Base-by-base conservation (phyloP, 2,888 invertebrate species). In the Hyles lineata region DNA sequence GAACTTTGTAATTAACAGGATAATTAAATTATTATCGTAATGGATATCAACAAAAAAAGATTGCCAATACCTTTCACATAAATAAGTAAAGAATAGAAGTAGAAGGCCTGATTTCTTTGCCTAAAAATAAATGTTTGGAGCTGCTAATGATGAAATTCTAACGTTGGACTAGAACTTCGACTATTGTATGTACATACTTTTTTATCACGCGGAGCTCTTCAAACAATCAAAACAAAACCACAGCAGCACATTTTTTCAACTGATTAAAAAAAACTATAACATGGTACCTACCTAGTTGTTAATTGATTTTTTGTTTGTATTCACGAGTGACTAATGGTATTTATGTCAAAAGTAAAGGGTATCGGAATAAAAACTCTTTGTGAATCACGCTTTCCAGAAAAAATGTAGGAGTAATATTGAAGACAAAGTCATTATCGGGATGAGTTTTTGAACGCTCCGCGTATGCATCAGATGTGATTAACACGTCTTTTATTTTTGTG, bases 311-410 rank as follows among this genome's bases (percentile, higher is more conserved):
- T 60, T 62, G 5, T 62, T 32, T 2, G 19, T 55, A 62, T 62
- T 29, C 25, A 29, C 29, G 21, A n/a, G 35, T 63, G 63, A 63
- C 21, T 63, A 63, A 63, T 63, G 21, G 35, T 63, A 63, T 43
- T 63, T 43, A 23, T 43, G 63, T 43, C 63, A 63, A 43, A n/a
- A 11, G n/a, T 11, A 15, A n/a, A n/a, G 60, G 60, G 23, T 25
- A 25, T 6, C 15, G 60, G 15, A 4, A 25, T 11, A 60, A 60
- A 60, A 11, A 23, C 11, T 23, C 21, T n/a, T n/a, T 60, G 25
- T 60, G 25, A 60, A 23, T 60, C 60, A 60, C 25, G n/a, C n/a
- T n/a, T 55, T 5, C 5, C 17, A 8, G n/a, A 55, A 55, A 17
- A 55, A 55, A 55, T 29, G n/a, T 2, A 55, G 55, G 17, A 19